Base-by-base conservation (phyloP, 2,797 vertebrate genomes). In the Poeciliopsis paucimaculata region DNA sequence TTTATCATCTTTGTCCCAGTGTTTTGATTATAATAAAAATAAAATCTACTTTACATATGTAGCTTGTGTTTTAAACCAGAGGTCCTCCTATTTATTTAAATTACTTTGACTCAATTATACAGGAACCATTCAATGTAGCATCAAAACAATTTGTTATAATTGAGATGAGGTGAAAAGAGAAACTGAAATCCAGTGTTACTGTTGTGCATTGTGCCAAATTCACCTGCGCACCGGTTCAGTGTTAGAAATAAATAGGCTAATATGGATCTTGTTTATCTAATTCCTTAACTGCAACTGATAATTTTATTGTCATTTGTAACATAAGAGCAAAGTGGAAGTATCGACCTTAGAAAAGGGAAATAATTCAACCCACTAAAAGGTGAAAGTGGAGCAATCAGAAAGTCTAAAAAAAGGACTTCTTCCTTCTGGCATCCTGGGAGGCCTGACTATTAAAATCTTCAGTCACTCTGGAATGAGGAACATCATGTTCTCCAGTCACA, bases 401-500 rank as follows among this genome's bases (percentile, higher is more conserved):
- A 31, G 74, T 75, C 23, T 77, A 43, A 80, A 71, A 60, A 53
- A 71, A 39, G 53, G 18, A 23, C 73, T 15, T 83, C 72, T 47
- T 82, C 68, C 60, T 64, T 7, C 13, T 41, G 31, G 53, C 86
- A 15, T 76, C 74, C 64, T 83, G 84, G 72, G 87, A 77, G 75
- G 82, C 76, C 85, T 34, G 66, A 45, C 74, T 77, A 23, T 77
- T 43, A 84, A 86, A 89, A 74, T 82, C 46, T 36, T 78, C n/a
- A 77, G 7, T 62, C 57, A 3, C 81, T 76, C 71, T 53, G 36
- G 28, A n/a, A 79, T 55, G 77, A 81, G 62, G 91, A 90, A 94
- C 93, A 92, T 87, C 72, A 66, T 90, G 93, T 94, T 88, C 92
- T 85, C 62, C 53, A 7, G 80, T 41, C 53, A 73, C 77, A 79